Conservation (phyloP, 1,140 invertebrate genomes). For the Globodera rostochiensis region DNA sequence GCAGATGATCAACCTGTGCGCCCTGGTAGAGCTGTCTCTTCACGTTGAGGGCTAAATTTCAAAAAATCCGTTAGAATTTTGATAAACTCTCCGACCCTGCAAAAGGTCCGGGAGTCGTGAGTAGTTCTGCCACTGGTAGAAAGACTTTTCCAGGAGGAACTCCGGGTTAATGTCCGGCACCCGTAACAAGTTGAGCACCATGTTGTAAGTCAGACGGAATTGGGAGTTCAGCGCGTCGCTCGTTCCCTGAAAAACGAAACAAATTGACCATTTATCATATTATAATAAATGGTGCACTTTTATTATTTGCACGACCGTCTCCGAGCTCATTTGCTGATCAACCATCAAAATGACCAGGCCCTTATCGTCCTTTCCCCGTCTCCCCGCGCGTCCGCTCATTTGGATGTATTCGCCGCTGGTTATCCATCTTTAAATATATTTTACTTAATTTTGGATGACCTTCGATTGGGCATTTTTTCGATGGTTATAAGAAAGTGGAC, state of each 20-base stretch:
- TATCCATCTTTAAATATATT: constrained; percentile 49
- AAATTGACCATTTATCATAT: background rate
- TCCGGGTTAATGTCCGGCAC: constrained; percentile 99
- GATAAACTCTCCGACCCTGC: constrained; percentile 72
- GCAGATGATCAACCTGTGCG: constrained; percentile 72
- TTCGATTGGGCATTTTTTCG: background rate
- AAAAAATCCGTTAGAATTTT: background rate
- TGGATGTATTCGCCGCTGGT: constrained; percentile 98
- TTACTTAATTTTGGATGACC: background rate
- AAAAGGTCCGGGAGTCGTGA: constrained; percentile 84
- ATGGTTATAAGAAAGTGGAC: background rate
- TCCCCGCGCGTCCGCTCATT: constrained; percentile 96
- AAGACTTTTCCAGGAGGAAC: constrained; percentile 96
- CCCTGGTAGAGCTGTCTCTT: constrained; percentile 74
- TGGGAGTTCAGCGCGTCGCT: constrained; percentile 96
- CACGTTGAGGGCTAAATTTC: constrained; percentile 33
- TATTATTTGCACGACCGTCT: constrained; percentile 81
- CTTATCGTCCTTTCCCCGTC: constrained; percentile 92
- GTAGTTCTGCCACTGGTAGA: constrained; percentile 99
- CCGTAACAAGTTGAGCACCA: constrained; percentile 91
- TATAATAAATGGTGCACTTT: constrained; percentile 70
- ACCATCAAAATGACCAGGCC: constrained; percentile 98
- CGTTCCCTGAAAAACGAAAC: constrained; percentile 71
- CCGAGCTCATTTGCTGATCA: constrained; percentile 90
- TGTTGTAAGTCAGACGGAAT: constrained; percentile 99